Evolutionary conservation across 2,888 invertebrate genomes (phyloP), one percentile per base, ranked within the genome.

Genomic region (Harmothoe impar): DNA sequence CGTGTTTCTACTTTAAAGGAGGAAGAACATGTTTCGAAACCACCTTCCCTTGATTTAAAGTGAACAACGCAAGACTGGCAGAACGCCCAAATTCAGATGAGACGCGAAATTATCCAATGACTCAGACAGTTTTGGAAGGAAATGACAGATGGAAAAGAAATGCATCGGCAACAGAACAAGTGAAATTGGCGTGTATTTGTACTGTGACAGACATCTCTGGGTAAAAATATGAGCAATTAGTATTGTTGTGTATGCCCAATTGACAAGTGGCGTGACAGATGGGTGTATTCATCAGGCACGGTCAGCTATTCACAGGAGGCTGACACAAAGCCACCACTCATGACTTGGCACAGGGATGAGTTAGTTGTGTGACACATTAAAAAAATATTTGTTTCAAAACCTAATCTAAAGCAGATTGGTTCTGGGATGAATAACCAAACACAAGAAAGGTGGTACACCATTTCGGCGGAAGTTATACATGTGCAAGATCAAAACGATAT

Each of bases 171-270:
- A 43, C 43, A 43, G 62, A 62, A 62, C 20, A 62, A 62, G 20
- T n/a, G 62, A 62, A 62, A 62, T 62, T 62, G 62, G 62, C 62
- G 15, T 62, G 62, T 62, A n/a, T 62, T 62, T 62, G 62, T 20
- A 62, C n/a, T 62, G 23, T 43, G 43, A 43, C 43, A 43, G 10
- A 43, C 43, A 43, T 43, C 62, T 12, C 62, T n/a, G n/a, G n/a
- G n/a, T 1, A 20, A 62, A 62, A 20, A 20, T 62, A 62, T 62
- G 62, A 62, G 20, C 20, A 62, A 62, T 62, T 62, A n/a, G n/a
- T 62, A 62, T n/a, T 62, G 62, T n/a, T 62, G 62, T 62, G 23
- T n/a, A 62, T 62, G 62, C 62, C 3, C n/a, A n/a, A 62, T n/a
- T n/a, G 62, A n/a, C 62, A 62, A n/a, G 62, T 62, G 62, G 20